Evolutionary conservation across 2,888 invertebrate genomes (phyloP), one percentile per base, ranked within the genome.

Genomic region (Anaspis maculata): DNA sequence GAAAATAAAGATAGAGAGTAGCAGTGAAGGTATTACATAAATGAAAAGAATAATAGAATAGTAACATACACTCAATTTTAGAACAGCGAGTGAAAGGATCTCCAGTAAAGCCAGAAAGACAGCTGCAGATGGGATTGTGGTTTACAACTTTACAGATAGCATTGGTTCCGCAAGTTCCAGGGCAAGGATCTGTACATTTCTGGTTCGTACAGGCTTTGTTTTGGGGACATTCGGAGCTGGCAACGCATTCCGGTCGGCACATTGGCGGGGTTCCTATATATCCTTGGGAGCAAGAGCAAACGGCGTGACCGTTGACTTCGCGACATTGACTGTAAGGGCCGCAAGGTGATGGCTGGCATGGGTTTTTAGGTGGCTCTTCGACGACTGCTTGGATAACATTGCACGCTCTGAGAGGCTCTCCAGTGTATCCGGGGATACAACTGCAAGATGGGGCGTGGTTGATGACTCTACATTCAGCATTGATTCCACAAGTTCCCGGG

Each of bases 121-220:
- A 81, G 43, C 73, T 74, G 57, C 81, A 81, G 32, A 79, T 77
- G 2, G 80, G 76, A 53, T 77, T 76, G 54, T 81, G 81, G 48
- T 76, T 77, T 21, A 77, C 73, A 10, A 77, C 77, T 61, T 74
- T 72, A 55, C 81, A 81, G 43, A 74, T 66, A 22, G 80, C 78
- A 56, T 74, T 74, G 11, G 70, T 52, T 16, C 79, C 79, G 49
- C 80, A 80, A n/a, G 70, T 72, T 41, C 76, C 76, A 16, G 73
- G 49, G 48, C 80, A 81, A 25, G 80, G 79, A 64, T 81, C 76
- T 5, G 61, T 62, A 51, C 82, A 82, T 57, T 77, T 77, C 49
- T 76, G 74, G 48, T 72, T 70, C 22, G 73, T 62, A 47, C 78
- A 77, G 12, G 77, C 74, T 49, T 71, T 70, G 53, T 76, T 72